Conservation (phyloP, 2,888 invertebrate genomes). For the Aelia acuminata region DNA sequence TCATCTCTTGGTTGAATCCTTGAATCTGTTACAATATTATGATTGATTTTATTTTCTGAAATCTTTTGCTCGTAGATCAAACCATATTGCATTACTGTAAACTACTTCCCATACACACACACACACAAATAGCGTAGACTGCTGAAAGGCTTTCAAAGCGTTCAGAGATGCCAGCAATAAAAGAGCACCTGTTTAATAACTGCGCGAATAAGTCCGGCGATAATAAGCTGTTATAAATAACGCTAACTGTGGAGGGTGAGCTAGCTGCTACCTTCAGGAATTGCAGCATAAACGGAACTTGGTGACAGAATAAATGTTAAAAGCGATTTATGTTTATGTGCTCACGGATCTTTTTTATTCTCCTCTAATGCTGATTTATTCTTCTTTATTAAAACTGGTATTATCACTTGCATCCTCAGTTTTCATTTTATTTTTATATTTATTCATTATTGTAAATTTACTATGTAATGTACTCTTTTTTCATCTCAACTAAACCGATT, state of each 20-base stretch:
- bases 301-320: slow-evolving; percentile 38
- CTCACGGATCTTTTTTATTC: neutral
- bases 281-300: slow-evolving; percentile 48
- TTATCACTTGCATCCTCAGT: neutral
- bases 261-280: slow-evolving; percentile 1
- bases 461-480: neutral
- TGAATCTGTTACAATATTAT: no score
- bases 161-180: neutral
- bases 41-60: no score
- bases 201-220: neutral
- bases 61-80: neutral
- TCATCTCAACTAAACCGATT: neutral
- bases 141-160: neutral
- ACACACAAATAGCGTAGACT: neutral
- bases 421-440: neutral
- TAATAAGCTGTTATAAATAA: slow-evolving; percentile 26
- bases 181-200: slow-evolving; percentile 31
- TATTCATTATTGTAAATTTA: neutral
- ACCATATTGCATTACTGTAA: neutral
- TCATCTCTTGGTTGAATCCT: no score
- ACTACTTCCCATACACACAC: neutral
- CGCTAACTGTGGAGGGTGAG: neutral
- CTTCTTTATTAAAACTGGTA: neutral
- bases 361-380: slow-evolving; percentile 8
- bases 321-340: slow-evolving; percentile 41